phyloP scores from a whole-genome alignment of 1,140 invertebrate genomes.

The Neodiprion lecontei region DNA sequence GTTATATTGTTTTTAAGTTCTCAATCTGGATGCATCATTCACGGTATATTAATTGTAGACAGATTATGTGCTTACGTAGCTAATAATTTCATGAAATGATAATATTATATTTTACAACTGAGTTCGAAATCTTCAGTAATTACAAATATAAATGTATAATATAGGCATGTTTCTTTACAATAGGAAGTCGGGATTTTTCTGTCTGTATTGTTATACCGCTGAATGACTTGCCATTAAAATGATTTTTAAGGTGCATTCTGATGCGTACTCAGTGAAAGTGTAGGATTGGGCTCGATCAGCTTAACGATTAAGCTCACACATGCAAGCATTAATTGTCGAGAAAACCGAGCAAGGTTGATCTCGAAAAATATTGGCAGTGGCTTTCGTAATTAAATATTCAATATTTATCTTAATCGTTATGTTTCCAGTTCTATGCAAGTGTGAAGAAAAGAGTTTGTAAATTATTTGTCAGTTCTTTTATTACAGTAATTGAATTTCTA shows the following conservation, averaged over 20 bases:
- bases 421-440: no score
- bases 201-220: not conserved
- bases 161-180: not conserved
- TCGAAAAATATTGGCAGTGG: not conserved
- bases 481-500: no score
- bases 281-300: no score
- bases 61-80: not conserved
- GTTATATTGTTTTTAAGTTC: not conserved
- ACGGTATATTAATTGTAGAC: not conserved
- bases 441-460: no score
- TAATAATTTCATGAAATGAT: not conserved
- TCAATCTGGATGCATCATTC: not conserved
- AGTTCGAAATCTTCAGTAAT: not conserved
- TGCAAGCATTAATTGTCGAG: no score
- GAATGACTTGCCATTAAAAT: not conserved
- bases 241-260: no score
- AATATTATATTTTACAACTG: not conserved
- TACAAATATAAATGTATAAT: not conserved
- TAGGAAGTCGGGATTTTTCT: not conserved
- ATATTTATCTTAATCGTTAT: no score
- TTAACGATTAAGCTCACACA: no score
- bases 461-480: no score
- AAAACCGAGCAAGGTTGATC: no score
- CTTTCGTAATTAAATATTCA: not conserved
- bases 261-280: no score